phyloP scores from a whole-genome alignment of 2,113 vertebrate genomes.

The Apteryx owenii region DNA sequence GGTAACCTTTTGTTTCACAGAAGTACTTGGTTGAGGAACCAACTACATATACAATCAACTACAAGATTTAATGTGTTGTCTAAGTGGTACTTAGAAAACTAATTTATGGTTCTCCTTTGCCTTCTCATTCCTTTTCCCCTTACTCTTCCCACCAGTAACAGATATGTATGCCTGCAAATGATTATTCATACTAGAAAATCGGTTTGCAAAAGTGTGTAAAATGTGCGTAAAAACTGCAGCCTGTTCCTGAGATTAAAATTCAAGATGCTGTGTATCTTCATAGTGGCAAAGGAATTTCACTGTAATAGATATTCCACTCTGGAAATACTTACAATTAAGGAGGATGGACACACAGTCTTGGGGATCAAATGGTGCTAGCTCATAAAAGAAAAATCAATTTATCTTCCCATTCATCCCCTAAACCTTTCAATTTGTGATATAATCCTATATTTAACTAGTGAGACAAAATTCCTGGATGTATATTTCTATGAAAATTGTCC shows the following conservation, averaged over 20 bases:
- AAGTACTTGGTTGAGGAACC: background rate
- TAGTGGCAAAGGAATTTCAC: background rate
- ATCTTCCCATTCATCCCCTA: background rate
- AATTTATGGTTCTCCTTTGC: background rate
- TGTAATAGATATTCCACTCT: background rate
- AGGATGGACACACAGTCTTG: background rate
- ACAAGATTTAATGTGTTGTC: background rate
- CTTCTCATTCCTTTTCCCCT: background rate
- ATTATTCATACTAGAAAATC: background rate
- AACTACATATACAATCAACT: accelerated
- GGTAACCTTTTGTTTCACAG: background rate
- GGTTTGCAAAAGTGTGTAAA: background rate
- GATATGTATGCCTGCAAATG: background rate
- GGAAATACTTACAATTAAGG: background rate
- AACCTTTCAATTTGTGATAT: background rate
- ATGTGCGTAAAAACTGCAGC: background rate
- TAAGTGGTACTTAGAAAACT: background rate
- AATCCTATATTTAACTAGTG: background rate
- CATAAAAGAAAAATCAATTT: background rate
- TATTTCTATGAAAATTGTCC: background rate
- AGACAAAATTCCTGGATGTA: background rate
- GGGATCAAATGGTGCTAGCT: background rate
- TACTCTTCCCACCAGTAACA: background rate
- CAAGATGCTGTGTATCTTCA: background rate
- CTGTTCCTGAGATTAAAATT: background rate